Conservation (phyloP, 2,888 invertebrate genomes). For the Acanthococcus lagerstroemiae region DNA sequence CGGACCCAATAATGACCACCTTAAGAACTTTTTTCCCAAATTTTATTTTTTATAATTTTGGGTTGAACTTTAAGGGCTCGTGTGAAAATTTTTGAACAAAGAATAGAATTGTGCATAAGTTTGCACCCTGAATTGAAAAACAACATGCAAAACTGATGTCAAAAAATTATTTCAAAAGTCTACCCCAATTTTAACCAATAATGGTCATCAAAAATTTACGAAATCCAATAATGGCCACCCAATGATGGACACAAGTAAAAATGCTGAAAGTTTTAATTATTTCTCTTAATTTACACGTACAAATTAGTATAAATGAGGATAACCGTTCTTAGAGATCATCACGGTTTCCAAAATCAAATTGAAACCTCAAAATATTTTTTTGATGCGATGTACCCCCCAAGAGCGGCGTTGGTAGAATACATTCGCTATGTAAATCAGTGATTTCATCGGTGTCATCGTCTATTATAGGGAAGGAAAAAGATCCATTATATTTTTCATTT, state of each 20-base stretch:
- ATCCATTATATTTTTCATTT: not conserved
- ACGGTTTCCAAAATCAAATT: not conserved
- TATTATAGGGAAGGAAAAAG: not conserved
- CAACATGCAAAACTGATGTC: not conserved
- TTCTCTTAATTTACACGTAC: not conserved
- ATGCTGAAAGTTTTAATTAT: not conserved
- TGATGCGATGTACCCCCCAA: not conserved
- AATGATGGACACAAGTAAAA: not conserved
- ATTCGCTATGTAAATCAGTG: not conserved
- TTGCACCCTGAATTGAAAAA: not conserved
- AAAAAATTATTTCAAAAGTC: not conserved
- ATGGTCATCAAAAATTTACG: not conserved
- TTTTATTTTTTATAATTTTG: not conserved
- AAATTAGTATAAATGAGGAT: not conserved
- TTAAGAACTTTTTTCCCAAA: not conserved
- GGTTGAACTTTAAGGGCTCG: not conserved
- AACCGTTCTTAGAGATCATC: not conserved
- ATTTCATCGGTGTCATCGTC: not conserved
- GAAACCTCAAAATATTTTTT: not conserved
- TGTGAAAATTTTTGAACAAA: not conserved
- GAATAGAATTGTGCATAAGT: not conserved
- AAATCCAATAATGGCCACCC: not conserved
- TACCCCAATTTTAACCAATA: not conserved
- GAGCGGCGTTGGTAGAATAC: not conserved
- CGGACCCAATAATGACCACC: not conserved